Conservation (phyloP, 2,113 vertebrate species). For the Gyps fulvus region DNA sequence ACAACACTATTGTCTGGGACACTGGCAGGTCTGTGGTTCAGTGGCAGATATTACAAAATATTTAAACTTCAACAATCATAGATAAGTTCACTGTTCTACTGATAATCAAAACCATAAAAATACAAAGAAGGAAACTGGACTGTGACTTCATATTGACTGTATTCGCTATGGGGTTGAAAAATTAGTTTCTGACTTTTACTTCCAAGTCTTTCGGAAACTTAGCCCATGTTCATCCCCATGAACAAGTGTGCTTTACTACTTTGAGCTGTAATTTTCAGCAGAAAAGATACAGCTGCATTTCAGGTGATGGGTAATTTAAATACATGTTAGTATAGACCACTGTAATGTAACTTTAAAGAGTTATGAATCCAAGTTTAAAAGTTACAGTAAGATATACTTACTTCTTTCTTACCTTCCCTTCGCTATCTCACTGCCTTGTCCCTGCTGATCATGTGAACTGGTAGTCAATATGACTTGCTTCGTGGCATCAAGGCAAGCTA, state of each 20-base stretch:
- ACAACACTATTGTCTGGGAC: background rate
- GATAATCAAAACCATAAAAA: background rate
- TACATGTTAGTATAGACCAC: background rate
- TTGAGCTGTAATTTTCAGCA: background rate
- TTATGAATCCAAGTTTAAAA: background rate
- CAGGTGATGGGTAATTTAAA: background rate
- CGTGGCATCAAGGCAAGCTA: slow-evolving; percentile 48
- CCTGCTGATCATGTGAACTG: background rate
- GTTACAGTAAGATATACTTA: background rate
- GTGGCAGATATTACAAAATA: background rate
- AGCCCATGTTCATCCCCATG: background rate
- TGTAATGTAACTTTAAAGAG: background rate
- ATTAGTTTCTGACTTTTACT: too few species aligned
- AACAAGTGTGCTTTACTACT: background rate
- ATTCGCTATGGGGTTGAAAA: background rate
- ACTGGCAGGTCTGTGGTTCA: background rate
- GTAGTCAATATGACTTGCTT: slow-evolving; percentile 34
- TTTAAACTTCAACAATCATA: background rate
- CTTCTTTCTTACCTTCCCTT: background rate
- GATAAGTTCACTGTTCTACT: background rate
- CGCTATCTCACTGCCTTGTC: background rate
- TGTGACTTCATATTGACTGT: background rate
- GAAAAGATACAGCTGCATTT: background rate
- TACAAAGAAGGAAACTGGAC: background rate
- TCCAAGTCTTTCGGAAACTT: background rate